Base-by-base conservation (phyloP, 2,113 vertebrate genomes). In the Barbus barbus region DNA sequence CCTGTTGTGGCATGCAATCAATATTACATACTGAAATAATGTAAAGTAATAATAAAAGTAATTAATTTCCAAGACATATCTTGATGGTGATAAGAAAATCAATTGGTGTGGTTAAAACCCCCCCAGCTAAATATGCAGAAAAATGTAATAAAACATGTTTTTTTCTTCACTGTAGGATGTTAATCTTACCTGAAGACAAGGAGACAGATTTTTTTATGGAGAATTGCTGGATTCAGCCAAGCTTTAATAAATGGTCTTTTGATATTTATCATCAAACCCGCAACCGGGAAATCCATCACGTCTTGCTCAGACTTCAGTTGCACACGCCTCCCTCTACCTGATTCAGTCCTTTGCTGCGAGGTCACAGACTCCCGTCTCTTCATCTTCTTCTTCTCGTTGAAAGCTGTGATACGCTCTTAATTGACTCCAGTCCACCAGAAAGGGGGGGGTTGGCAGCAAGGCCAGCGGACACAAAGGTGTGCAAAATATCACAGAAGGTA, bases 351-450 rank as follows among this genome's bases (percentile, higher is more conserved):
- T 65, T 41, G 9, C 41, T 89, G 89, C 84, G 86, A 88, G 90
- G 91, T 92, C 90, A 89, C 72, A 48, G 87, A 86, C 86, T 91
- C 88, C 83, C 87, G 89, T 88, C 77, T 86, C 89, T 89, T 90
- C 84, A 22, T 87, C 89, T 83, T 24, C 65, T 86, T 75, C n/a
- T 12, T 67, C 69, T 87, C 84, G 83, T 87, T 86, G 87, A 90
- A 86, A 83, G 26, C 67, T 63, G 79, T 88, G 91, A 91, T 92
- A 89, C 84, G 88, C 92, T 92, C 91, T 92, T 92, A 91, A 93
- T 91, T 91, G 90, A 90, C 88, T 93, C 89, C 86, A 83, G 88
- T 90, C 87, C 86, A 33, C 78, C 41, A 81, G 41, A 82, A 14
- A 81, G 44, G 41, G 16, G 33, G 60, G 74, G n/a, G n/a, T n/a